Percentiles rank a stretch among this genome's conserved stretches.
phyloP scores from a whole-genome alignment of 2,113 vertebrate genomes.

The Tympanuchus pallidicinctus region DNA sequence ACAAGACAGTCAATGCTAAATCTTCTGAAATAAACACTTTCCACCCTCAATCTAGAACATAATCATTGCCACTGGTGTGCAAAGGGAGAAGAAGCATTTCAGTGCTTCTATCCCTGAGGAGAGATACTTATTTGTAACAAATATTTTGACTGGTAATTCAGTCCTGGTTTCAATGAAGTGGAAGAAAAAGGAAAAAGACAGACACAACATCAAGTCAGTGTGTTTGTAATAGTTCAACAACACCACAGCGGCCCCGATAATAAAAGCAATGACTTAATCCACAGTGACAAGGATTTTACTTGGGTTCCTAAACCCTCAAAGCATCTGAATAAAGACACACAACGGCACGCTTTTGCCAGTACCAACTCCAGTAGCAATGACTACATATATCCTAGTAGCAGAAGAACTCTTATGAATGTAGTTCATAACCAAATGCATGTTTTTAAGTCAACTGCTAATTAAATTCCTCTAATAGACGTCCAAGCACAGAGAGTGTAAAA shows the following conservation, averaged over 20 bases:
- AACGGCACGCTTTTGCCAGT: not conserved
- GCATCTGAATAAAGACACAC: not conserved
- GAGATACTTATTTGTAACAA: not conserved
- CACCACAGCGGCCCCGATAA: rapidly evolving
- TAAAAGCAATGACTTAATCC: not conserved
- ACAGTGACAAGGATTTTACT: not conserved
- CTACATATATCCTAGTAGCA: too few species aligned
- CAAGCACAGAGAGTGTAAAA: not conserved
- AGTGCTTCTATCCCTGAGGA: not conserved
- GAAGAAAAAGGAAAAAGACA: not conserved
- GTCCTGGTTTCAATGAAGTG: not conserved
- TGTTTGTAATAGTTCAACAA: not conserved
- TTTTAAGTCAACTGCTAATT: not conserved
- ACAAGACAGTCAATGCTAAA: not conserved
- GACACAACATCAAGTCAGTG: not conserved
- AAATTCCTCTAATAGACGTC: not conserved
- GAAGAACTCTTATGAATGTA: not conserved
- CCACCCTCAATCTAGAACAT: not conserved
- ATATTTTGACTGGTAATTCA: not conserved
- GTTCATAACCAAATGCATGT: not conserved
- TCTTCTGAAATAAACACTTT: not conserved
- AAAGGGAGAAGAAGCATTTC: not conserved
- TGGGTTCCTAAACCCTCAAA: not conserved
- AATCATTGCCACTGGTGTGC: not conserved
- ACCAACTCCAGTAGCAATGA: not conserved